Evolutionary conservation across 1,140 invertebrate genomes (phyloP), one percentile per base, ranked within the genome.

Genomic region (Goniozus legneri): DNA sequence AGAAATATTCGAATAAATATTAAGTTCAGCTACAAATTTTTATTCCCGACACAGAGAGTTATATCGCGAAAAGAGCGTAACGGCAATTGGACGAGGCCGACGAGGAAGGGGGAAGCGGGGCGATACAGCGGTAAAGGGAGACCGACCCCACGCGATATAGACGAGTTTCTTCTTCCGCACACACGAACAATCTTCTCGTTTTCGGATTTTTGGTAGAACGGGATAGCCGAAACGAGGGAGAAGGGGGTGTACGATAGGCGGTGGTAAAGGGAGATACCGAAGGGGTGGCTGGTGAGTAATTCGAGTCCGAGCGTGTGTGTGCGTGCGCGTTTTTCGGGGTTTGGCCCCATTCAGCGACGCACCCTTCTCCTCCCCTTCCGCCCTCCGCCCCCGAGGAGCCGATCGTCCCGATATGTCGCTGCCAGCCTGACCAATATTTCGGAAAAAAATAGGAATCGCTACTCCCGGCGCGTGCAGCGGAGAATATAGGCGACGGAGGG

Each of bases 131-230:
- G 24, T 27, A 10, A 27, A 20, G 15, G 37, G 10, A 12, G 39
- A 35, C 13, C 44, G 33, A 59, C 57, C 57, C 51, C 47, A 48
- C 52, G 58, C 49, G 27, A 48, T 27, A 34, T 24, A 32, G n/a
- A 30, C 44, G n/a, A n/a, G n/a, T n/a, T n/a, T 51, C 32, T 44
- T 41, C 36, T 54, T 52, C 43, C 40, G 50, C 54, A 47, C 48
- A 47, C 50, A 51, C 52, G 52, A 47, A 48, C 53, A 44, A 56
- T 56, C 53, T 57, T 49, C 57, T 56, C 39, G 44, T 47, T 61
- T 61, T 60, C 47, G 57, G 54, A 54, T 61, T 56, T 60, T 61
- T 41, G 57, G 54, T 60, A 56, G 56, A 60, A 56, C 54, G 49
- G 53, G 27, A 54, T 24, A 27, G 52, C 44, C 4, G 56, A 59